These are phyloP conservation scores for Takifugu rubripes DNA, from an alignment of 2,797 vertebrate species.

Conservation along the genomic window DNA sequence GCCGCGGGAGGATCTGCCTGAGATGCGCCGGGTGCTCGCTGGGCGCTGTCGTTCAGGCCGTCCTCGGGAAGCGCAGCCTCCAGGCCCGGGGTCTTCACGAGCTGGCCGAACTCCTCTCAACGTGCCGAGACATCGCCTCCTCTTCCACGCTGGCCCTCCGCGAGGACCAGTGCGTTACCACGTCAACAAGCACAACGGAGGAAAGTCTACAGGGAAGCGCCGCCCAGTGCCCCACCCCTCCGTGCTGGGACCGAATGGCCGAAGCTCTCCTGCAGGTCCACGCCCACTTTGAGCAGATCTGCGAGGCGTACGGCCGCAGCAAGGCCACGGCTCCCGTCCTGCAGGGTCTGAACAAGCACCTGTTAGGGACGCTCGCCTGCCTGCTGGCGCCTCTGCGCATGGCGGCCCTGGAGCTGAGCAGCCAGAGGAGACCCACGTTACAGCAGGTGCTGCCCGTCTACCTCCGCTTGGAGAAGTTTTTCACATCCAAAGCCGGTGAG, in stretches of 20 bases:
- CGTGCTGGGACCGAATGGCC: constrained; percentile 94
- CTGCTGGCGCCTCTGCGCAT: constrained; percentile 90
- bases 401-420: constrained; percentile 91
- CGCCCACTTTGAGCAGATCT: constrained; percentile 94
- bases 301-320: constrained; percentile 92
- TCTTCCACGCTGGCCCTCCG: constrained; percentile 84
- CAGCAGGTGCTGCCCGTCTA: constrained; percentile 97
- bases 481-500: constrained; percentile 95
- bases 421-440: constrained; percentile 90
- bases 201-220: constrained; percentile 79
- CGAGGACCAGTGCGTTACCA: constrained; percentile 83
- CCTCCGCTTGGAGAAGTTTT: constrained; percentile 94
- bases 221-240: constrained; percentile 83
- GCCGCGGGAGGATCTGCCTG: constrained; percentile 87
- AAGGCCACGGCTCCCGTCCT: constrained; percentile 91
- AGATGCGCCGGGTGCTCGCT: constrained; percentile 93
- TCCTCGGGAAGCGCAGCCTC: constrained; percentile 91
- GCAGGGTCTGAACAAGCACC: constrained; percentile 95
- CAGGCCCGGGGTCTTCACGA: constrained; percentile 96
- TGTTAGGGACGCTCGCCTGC: constrained; percentile 90
- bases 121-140: constrained; percentile 88
- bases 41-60: constrained; percentile 91
- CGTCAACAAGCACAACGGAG: constrained; percentile 82
- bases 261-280: constrained; percentile 95
- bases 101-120: constrained; percentile 89